Base-by-base conservation (phyloP, 2,113 vertebrate species). In the Ageneiosus marmoratus region DNA sequence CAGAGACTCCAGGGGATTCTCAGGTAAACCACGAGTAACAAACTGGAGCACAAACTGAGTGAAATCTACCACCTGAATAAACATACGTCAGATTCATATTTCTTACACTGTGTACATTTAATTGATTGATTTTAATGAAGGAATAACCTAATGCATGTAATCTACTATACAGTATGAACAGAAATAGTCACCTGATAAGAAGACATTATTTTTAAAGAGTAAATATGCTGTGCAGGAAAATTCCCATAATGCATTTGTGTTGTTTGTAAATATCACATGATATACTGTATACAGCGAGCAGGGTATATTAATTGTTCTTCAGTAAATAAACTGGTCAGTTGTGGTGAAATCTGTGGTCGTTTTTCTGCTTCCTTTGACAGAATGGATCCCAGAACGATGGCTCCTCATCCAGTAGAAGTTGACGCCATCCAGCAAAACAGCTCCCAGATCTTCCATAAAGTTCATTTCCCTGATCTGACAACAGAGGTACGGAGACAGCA, bases 351-450 rank as follows among this genome's bases (percentile, higher is more conserved):
- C 29, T 37, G 7, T 9, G n/a, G n/a, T n/a, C n/a, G n/a, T 32
- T 27, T 24, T 56, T 41, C 37, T 69, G 12, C 60, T 82, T 88
- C 79, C 80, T 75, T 13, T 83, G 91, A 82, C 85, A 98, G 97
- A 83, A 90, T 76, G 0, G 93, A 96, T 44, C 91, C 94, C 86
- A 94, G 98, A 88, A 96, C 93, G 88, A 92, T 95, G 85, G 95
- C 96, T 51, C 97, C 97, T 18, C 97, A 98, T 84, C 88, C 88
- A 2, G 90, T 95, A 63, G 98, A 99, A 84, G 94, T 99, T 20
- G 96, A 97, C 24, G 96, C 96, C 77, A 95, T 96, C 46, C 95
- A 96, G 83, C 93, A 96, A 87, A 96, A 95, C 85, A 91, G 93
- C 92, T 94, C 93, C 13, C 94, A 95, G 86, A 94, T 99, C 87